Percentiles rank a stretch among this genome's conserved stretches.
Conservation (phyloP, 2,888 invertebrate species). For the Pantelozetes paolii region DNA sequence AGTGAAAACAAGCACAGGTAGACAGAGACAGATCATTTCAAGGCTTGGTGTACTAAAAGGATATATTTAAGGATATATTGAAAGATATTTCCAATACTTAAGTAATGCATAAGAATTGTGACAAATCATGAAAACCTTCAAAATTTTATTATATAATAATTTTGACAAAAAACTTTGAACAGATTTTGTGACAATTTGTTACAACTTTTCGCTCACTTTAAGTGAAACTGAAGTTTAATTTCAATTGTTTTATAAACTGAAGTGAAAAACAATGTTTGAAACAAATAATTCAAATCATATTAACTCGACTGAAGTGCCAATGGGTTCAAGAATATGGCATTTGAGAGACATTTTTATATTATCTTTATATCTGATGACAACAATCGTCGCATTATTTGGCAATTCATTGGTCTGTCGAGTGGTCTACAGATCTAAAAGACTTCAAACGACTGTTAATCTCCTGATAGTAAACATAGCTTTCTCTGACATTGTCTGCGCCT, state of each 20-base stretch:
- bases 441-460: slow-evolving; percentile 20
- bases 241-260: background rate
- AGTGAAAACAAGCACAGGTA: too few species aligned
- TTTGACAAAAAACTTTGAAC: too few species aligned
- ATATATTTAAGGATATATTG: too few species aligned
- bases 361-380: slow-evolving; percentile 19
- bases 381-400: slow-evolving; percentile 28
- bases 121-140: too few species aligned
- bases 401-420: slow-evolving; percentile 16
- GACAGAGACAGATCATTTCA: too few species aligned
- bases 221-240: too few species aligned
- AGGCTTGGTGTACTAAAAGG: too few species aligned
- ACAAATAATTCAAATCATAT: background rate
- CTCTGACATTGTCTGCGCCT: slow-evolving; percentile 18
- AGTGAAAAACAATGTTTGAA: background rate
- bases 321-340: background rate
- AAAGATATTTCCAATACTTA: too few species aligned
- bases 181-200: too few species aligned
- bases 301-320: background rate
- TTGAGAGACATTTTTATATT: slow-evolving; percentile 9
- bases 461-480: slow-evolving; percentile 24
- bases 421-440: background rate
- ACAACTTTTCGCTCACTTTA: too few species aligned
- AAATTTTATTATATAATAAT: too few species aligned
- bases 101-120: too few species aligned